A percentile compares a stretch with the other conserved stretches of the same genome.
These are phyloP conservation scores for Ganaspis sp. DNA, from an alignment of 1,140 invertebrate genomes.

Conservation along the genomic window DNA sequence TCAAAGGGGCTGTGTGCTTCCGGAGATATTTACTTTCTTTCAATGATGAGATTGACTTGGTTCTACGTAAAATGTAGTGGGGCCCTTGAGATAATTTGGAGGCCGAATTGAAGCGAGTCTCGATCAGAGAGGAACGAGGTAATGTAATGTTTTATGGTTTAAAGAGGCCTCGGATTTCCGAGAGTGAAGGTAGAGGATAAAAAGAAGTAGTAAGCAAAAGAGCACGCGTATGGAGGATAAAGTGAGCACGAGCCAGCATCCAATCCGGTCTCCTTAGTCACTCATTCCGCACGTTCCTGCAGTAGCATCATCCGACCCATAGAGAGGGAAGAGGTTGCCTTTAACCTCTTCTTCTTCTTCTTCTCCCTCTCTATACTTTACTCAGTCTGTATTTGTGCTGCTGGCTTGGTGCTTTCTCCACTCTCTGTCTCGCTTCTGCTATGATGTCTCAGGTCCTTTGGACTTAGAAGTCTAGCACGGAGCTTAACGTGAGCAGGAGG, in stretches of 20 bases:
- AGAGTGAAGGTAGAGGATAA: not conserved
- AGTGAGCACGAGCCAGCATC: slow-evolving; percentile 24
- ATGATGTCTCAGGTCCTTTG: slow-evolving; percentile 1
- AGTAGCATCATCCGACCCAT: slow-evolving; percentile 25
- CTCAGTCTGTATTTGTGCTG: not conserved
- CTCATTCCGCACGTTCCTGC: slow-evolving; percentile 16
- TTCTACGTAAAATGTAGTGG: not conserved
- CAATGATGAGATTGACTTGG: not conserved
- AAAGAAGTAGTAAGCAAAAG: not conserved
- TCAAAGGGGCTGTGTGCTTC: not conserved
- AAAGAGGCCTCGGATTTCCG: not conserved
- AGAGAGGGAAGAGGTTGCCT: too few species aligned
- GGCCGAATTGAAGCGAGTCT: not conserved
- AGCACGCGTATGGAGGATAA: slow-evolving; percentile 6
- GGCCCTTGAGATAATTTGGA: not conserved
- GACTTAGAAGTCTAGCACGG: not conserved
- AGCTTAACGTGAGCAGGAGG: not conserved
- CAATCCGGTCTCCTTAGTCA: slow-evolving; percentile 22
- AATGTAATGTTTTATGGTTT: not conserved
- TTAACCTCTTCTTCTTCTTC: not conserved
- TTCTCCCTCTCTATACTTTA: not conserved
- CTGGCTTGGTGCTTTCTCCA: slow-evolving; percentile 5
- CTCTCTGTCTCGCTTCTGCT: not conserved
- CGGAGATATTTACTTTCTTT: not conserved
- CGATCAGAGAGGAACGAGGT: not conserved